phyloP scores from a whole-genome alignment of 1,140 invertebrate genomes.

The Potamilus streckersoni region DNA sequence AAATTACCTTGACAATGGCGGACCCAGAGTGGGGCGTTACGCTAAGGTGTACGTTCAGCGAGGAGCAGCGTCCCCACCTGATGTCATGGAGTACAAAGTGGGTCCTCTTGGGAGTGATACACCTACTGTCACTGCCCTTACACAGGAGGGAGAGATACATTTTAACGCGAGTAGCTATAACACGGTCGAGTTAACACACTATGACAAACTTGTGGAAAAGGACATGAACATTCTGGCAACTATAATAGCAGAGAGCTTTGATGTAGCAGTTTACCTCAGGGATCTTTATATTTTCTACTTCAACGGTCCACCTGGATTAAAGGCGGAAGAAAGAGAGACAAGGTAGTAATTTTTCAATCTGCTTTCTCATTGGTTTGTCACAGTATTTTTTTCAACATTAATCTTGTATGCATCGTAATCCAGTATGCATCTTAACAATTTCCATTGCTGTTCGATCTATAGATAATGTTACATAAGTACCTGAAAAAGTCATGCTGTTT shows the following conservation, averaged over 20 bases:
- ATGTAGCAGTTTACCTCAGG: slow-evolving; percentile 8
- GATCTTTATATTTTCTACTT: slow-evolving; percentile 9
- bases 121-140: neutral
- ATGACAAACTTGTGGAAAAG: slow-evolving; percentile 10
- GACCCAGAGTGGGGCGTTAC: slow-evolving; percentile 7
- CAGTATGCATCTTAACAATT: too few relatives aligned
- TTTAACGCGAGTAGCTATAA: slow-evolving; percentile 25
- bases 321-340: slow-evolving; percentile 9
- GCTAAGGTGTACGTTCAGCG: slow-evolving; percentile 20
- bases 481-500: too few relatives aligned
- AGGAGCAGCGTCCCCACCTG: slow-evolving; percentile 4
- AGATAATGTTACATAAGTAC: too few relatives aligned
- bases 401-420: too few relatives aligned
- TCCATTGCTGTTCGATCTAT: too few relatives aligned
- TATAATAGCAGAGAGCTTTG: slow-evolving; percentile 21
- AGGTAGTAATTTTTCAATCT: neutral
- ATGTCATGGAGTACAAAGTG: slow-evolving; percentile 29
- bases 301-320: slow-evolving; percentile 22
- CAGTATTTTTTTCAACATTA: too few relatives aligned
- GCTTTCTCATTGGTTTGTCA: too few relatives aligned
- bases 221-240: slow-evolving; percentile 11
- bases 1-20: slow-evolving; percentile 14
- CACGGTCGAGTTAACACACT: neutral
- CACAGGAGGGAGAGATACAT: slow-evolving; percentile 7
- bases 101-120: slow-evolving; percentile 11